Conservation (phyloP, 2,888 invertebrate species). For the Augochlorella aurata region DNA sequence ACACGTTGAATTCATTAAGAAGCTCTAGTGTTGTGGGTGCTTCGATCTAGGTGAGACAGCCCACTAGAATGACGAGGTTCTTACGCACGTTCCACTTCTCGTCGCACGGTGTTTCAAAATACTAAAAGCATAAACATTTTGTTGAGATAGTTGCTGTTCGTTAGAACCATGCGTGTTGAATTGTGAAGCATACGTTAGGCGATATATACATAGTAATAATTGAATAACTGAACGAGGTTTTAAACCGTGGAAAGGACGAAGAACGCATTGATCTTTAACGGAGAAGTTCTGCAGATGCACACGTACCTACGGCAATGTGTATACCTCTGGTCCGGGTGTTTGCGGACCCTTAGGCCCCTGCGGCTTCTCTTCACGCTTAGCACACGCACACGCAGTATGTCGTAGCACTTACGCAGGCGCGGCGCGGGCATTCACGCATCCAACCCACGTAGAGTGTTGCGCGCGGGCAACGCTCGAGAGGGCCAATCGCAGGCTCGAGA, state of each 20-base stretch:
- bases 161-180: no score
- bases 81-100: constrained; percentile 11
- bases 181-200: no score
- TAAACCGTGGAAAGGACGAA: no score
- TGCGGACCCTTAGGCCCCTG: constrained; percentile 46
- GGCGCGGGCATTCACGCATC: constrained; percentile 64
- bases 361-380: constrained; percentile 62
- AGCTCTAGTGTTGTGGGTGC: constrained; percentile 18
- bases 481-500: constrained; percentile 41
- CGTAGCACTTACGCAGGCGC: constrained; percentile 62
- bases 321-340: constrained; percentile 49
- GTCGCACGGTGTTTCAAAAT: neutral
- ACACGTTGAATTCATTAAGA: constrained; percentile 8
- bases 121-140: no score
- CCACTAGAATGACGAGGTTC: constrained; percentile 11
- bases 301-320: constrained; percentile 59
- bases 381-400: constrained; percentile 58
- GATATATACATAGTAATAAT: no score
- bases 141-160: no score
- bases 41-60: constrained; percentile 23
- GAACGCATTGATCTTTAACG: no score
- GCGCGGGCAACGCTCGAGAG: constrained; percentile 35
- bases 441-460: constrained; percentile 61
- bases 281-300: neutral
- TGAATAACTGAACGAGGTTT: no score